Conservation (phyloP, 2,888 invertebrate genomes). For the Globia sparganii region DNA sequence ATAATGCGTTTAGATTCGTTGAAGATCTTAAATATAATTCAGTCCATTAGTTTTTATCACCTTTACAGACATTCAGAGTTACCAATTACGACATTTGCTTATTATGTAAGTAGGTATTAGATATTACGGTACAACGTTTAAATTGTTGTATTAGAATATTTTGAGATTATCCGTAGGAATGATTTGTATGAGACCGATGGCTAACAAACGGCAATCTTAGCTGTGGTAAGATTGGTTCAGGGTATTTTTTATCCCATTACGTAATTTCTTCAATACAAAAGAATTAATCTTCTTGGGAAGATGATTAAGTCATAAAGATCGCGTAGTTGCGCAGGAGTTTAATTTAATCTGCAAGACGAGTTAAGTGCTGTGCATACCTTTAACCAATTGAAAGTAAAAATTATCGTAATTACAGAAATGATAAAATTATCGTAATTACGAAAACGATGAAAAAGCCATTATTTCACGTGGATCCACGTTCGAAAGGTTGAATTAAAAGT, state of each 20-base stretch:
- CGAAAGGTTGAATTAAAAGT: no score
- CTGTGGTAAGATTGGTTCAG: no score
- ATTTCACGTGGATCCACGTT: no score
- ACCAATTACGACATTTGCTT: conserved; percentile 47
- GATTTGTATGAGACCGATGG: not conserved
- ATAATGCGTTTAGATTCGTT: conserved; percentile 71
- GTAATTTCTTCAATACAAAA: no score
- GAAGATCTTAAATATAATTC: conserved; percentile 74
- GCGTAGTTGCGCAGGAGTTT: not conserved
- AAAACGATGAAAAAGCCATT: no score
- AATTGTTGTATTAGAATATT: conserved; percentile 23
- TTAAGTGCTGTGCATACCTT: no score
- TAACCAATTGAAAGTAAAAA: no score
- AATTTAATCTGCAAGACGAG: not conserved
- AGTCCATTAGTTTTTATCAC: conserved; percentile 70
- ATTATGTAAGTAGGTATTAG: conserved; percentile 30
- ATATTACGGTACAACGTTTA: conserved; percentile 22
- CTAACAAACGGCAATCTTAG: not conserved
- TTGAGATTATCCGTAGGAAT: not conserved
- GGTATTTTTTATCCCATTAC: no score
- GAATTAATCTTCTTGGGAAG: not conserved
- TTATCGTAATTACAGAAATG: no score
- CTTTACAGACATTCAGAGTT: conserved; percentile 55
- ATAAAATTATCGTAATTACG: no score
- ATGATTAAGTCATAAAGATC: not conserved